Conservation (phyloP, 2,113 vertebrate genomes). For the Antechinus flavipes region DNA sequence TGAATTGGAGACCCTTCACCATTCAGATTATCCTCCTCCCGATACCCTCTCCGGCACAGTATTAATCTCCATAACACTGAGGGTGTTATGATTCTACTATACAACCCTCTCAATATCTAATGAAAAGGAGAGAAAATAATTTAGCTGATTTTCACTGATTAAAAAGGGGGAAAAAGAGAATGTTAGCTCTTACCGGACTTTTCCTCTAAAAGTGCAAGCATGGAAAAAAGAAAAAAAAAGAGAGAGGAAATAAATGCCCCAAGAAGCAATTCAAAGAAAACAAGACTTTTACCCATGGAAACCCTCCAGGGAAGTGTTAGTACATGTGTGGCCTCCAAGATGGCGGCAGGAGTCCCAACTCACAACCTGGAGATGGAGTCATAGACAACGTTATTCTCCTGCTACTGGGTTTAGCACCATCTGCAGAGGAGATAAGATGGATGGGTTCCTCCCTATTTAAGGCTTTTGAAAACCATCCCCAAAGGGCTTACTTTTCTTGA, state of each 20-base stretch:
- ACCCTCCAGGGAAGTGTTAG: not conserved
- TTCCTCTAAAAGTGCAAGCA: slow-evolving; percentile 89
- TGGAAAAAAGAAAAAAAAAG: slow-evolving; percentile 65
- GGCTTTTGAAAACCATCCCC: not conserved
- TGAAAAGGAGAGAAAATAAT: slow-evolving; percentile 29
- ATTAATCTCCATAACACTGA: not conserved
- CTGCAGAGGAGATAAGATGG: not conserved
- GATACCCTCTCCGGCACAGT: not conserved
- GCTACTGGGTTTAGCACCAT: not conserved
- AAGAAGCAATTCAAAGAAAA: not conserved
- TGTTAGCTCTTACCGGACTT: slow-evolving; percentile 94
- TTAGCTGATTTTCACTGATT: not conserved
- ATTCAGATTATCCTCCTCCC: not conserved
- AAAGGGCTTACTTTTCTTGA: not conserved
- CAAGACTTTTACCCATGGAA: not conserved
- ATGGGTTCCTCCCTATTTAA: not conserved
- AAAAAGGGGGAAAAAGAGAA: not conserved
- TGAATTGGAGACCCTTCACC: not conserved
- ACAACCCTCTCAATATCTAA: not conserved
- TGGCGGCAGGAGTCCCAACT: not conserved
- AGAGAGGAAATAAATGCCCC: slow-evolving; percentile 59
- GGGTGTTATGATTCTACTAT: not conserved
- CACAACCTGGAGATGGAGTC: not conserved
- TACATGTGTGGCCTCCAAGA: not conserved
- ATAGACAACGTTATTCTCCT: not conserved